These are phyloP conservation scores for Calameuta filiformis DNA, from an alignment of 2,888 invertebrate genomes.

Conservation along the genomic window DNA sequence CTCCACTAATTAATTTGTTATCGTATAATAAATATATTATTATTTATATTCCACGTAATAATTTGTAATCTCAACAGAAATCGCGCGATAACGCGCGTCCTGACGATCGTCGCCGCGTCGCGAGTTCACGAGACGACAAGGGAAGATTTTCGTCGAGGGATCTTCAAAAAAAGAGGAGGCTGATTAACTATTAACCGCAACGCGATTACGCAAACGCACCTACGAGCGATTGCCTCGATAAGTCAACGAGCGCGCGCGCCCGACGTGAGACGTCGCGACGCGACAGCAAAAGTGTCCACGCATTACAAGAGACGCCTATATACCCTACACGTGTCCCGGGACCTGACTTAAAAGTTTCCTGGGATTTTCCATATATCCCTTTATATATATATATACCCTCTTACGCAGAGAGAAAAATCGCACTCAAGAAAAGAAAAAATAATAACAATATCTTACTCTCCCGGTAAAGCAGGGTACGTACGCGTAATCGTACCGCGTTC, in stretches of 20 bases:
- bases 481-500: neutral
- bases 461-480: neutral
- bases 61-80: constrained; percentile 44
- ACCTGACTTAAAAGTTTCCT: neutral
- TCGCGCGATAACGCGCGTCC: neutral
- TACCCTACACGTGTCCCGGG: neutral
- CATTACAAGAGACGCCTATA: neutral
- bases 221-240: neutral
- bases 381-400: neutral
- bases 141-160: neutral
- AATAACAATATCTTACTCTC: neutral
- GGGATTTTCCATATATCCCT: neutral
- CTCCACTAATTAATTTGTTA: constrained; percentile 53
- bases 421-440: neutral
- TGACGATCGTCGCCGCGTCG: neutral
- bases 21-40: constrained; percentile 60
- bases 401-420: neutral
- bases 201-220: neutral
- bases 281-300: neutral
- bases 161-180: neutral
- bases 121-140: neutral
- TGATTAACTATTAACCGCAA: neutral
- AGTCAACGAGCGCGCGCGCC: neutral
- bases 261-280: neutral
- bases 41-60: constrained; percentile 57